These are phyloP conservation scores for Amblyraja radiata DNA, from an alignment of 2,797 vertebrate genomes.

Conservation along the genomic window DNA sequence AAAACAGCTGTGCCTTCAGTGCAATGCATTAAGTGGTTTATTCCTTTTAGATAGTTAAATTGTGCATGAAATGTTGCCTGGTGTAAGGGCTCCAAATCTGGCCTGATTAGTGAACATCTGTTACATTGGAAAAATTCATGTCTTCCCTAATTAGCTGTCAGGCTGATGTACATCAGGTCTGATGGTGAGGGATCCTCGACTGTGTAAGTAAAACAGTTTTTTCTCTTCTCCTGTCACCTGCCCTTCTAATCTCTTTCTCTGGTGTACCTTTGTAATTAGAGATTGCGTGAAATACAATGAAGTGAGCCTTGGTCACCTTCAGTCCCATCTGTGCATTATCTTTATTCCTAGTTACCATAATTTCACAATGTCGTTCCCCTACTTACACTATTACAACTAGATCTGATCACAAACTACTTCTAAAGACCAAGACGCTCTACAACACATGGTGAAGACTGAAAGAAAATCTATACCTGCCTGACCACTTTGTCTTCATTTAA, in stretches of 20 bases:
- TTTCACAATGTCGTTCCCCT: conserved; percentile 44
- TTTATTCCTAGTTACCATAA: conserved; percentile 64
- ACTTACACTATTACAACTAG: conserved; percentile 45
- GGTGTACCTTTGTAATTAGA: conserved; percentile 82
- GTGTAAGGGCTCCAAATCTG: conserved; percentile 94
- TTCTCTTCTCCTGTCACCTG: conserved; percentile 94
- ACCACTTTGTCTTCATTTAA: conserved; percentile 55
- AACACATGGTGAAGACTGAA: conserved; percentile 47
- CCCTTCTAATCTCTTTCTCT: conserved; percentile 69
- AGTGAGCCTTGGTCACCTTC: conserved; percentile 81
- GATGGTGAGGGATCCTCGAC: conserved; percentile 91
- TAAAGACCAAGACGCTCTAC: conserved; percentile 33
- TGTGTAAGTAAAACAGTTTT: conserved; percentile 89
- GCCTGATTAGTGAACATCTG: conserved; percentile 99
- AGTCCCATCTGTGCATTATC: conserved; percentile 87
- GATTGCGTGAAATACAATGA: conserved; percentile 90
- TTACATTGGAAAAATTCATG: conserved; percentile 99
- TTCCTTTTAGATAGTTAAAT: conserved; percentile 99
- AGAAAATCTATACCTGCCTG: conserved; percentile 52
- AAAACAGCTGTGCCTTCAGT: conserved; percentile 99
- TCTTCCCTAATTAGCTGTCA: conserved; percentile 99
- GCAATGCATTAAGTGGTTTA: conserved; percentile 99
- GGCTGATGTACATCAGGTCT: conserved; percentile 93
- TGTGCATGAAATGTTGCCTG: conserved; percentile 99
- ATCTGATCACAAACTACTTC: conserved; percentile 10